Evolutionary conservation across 2,888 invertebrate species (phyloP).

Genomic region (Tachystola acroxantha): DNA sequence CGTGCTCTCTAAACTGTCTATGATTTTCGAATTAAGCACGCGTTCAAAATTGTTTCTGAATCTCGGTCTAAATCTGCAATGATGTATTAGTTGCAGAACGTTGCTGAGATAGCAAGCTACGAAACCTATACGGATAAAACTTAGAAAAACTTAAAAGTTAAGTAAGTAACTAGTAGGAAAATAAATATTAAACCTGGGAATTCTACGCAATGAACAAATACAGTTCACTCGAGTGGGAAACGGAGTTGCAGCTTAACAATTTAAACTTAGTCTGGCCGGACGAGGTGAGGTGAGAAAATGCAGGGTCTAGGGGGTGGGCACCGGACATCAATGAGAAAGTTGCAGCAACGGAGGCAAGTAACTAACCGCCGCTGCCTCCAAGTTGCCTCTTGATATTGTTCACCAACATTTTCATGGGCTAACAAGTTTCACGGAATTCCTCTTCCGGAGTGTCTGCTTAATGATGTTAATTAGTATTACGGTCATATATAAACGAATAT

Average conservation of each 20-base stretch:
- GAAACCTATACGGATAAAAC: too few relatives aligned
- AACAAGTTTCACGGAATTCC: conserved; percentile 18
- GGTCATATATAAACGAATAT: too few relatives aligned
- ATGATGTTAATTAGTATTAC: not conserved
- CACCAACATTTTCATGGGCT: conserved; percentile 4
- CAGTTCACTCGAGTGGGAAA: conserved; percentile 54
- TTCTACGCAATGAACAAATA: conserved; percentile 46
- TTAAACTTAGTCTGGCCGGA: conserved; percentile 60
- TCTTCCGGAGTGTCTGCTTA: not conserved
- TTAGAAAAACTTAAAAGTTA: too few relatives aligned
- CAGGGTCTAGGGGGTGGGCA: conserved; percentile 17
- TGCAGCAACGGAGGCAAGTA: conserved; percentile 40
- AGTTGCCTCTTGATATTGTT: conserved; percentile 26
- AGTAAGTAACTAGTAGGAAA: not conserved
- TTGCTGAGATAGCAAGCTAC: too few relatives aligned
- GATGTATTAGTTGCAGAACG: too few relatives aligned
- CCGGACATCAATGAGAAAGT: conserved; percentile 51
- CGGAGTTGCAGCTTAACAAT: conserved; percentile 63
- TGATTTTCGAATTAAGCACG: too few relatives aligned
- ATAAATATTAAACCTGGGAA: conserved; percentile 30
- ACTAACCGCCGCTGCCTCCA: conserved; percentile 33
- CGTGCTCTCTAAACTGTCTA: too few relatives aligned
- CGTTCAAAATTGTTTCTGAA: too few relatives aligned
- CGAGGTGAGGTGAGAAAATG: conserved; percentile 59
- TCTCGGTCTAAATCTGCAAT: too few relatives aligned